Base-by-base conservation (phyloP, 2,888 invertebrate species). In the Pyrocoelia pectoralis region DNA sequence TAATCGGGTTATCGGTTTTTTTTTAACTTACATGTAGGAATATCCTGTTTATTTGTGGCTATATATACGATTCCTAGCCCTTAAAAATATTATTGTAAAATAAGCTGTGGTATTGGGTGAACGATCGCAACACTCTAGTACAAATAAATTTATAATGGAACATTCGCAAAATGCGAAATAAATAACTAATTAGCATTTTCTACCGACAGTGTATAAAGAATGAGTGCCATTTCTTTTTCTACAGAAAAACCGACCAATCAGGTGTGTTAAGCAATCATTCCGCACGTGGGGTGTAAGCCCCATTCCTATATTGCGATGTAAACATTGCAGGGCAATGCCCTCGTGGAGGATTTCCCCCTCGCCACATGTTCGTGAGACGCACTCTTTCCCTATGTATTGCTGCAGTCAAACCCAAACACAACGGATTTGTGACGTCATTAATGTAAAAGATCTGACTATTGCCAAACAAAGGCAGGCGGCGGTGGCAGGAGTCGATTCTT, bases 301-400 rank as follows among this genome's bases (percentile, higher is more conserved):
- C 17, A 46, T 46, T 33, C 17, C 46, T 74, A 6, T 24, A 73
- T 73, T 75, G 73, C 78, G 80, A 80, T 79, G 79, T 80, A 80
- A 80, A 80, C 78, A 79, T 76, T 76, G 74, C 69, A 72, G 79
- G 74, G 75, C 79, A 77, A 78, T 74, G 79, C 69, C 76, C 77
- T 70, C 51, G 52, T 50, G 55, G 41, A 50, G 33, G 51, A 38
- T 60, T 56, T 53, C 49, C 53, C 41, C 57, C 60, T 49, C 54
- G 46, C 46, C 46, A 46, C 46, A 46, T 59, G 59, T 38, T 41
- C 48, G 15, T 40, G 43, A 53, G 58, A 61, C 57, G 51, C 55
- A 53, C 53, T 54, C 61, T 56, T 58, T 64, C 41, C 59, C 41
- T 61, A 61, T 61, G n/a, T n/a, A n/a, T n/a, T n/a, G 49, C 15